These are phyloP conservation scores for Manduca sexta DNA, from an alignment of 1,140 invertebrate genomes.

Conservation along the genomic window DNA sequence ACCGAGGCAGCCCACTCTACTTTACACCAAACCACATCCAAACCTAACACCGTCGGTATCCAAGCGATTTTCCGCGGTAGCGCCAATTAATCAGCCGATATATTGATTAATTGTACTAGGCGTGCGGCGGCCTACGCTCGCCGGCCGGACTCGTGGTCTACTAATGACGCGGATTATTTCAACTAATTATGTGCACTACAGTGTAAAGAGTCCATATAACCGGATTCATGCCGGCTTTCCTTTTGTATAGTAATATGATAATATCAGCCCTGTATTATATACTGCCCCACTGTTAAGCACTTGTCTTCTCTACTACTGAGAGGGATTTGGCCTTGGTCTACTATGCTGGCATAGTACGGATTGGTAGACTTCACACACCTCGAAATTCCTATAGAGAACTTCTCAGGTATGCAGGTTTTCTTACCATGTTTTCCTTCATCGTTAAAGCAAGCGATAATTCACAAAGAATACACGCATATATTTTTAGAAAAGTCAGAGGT, in stretches of 20 bases:
- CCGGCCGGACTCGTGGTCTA: neutral
- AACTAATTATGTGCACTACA: neutral
- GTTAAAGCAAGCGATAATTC: no score
- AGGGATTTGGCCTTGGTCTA: neutral
- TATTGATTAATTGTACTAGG: neutral
- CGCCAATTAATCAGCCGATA: neutral
- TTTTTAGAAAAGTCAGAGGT: no score
- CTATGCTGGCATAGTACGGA: no score
- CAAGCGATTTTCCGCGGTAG: neutral
- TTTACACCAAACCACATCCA: neutral
- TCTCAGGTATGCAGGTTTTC: no score
- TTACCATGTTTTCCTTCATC: no score
- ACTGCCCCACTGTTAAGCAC: neutral
- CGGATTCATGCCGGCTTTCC: neutral
- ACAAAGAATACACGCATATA: no score
- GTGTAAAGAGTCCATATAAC: no score
- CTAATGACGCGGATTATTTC: conserved; percentile 1
- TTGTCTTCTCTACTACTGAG: neutral
- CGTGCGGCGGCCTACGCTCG: neutral
- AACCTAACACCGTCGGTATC: neutral
- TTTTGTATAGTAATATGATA: neutral
- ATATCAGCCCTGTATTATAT: no score
- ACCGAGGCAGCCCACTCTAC: neutral
- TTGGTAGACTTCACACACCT: no score
- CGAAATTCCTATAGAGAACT: no score